These are phyloP conservation scores for Stomorhina lunata DNA, from an alignment of 2,888 invertebrate genomes.

Conservation along the genomic window DNA sequence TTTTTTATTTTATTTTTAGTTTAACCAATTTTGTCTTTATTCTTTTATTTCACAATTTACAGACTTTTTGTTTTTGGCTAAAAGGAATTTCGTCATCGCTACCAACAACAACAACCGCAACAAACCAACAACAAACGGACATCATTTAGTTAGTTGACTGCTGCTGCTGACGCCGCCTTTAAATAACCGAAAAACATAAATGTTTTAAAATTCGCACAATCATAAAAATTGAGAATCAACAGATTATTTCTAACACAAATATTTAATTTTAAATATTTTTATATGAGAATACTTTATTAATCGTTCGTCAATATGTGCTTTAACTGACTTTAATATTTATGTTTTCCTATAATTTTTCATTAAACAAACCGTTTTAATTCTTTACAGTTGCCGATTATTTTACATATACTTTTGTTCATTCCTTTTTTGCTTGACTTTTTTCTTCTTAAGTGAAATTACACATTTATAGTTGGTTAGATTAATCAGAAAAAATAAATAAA, in stretches of 20 bases:
- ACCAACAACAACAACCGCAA: neutral
- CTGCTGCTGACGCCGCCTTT: neutral
- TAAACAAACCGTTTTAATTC: conserved; percentile 32
- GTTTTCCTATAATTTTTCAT: conserved; percentile 2
- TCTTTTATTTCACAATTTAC: neutral
- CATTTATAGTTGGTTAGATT: conserved; percentile 19
- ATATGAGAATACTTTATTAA: too few species aligned
- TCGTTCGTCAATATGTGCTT: neutral
- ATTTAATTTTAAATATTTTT: too few species aligned
- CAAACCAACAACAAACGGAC: neutral
- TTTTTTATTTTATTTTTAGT: neutral
- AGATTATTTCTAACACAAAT: conserved; percentile 26
- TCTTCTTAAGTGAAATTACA: conserved; percentile 28
- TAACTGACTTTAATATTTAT: too few species aligned
- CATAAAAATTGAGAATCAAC: conserved; percentile 24
- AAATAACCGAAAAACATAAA: conserved; percentile 1
- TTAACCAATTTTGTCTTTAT: neutral
- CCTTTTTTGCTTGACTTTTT: conserved; percentile 27
- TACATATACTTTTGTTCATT: conserved; percentile 3
- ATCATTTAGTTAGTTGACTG: neutral
- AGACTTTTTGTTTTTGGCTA: neutral
- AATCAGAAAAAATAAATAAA: conserved; percentile 1
- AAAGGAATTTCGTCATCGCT: conserved; percentile 32
- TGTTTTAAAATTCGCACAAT: neutral
- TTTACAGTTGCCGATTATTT: neutral